phyloP scores from a whole-genome alignment of 2,888 invertebrate species.

The Norana najaformis region DNA sequence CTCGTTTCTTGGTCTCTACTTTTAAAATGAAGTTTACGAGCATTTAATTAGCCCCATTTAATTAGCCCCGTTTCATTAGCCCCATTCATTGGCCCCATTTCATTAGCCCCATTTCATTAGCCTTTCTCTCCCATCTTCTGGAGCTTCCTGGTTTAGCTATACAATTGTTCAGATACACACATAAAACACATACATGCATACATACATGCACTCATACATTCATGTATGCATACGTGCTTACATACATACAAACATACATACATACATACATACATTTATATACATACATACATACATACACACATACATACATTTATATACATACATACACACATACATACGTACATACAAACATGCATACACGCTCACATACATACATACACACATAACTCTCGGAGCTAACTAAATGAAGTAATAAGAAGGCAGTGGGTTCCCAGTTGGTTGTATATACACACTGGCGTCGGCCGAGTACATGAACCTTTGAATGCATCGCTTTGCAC shows the following conservation, averaged over 20 bases:
- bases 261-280: not conserved
- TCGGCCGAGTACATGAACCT: not conserved
- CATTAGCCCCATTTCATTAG: not conserved
- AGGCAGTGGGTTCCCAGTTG: not conserved
- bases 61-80: not conserved
- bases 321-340: conserved; percentile 15
- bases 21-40: not conserved
- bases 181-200: not conserved
- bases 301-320: not conserved
- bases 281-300: not conserved
- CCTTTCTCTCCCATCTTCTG: not conserved
- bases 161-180: not conserved
- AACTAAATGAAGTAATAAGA: not conserved
- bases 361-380: not conserved
- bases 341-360: not conserved
- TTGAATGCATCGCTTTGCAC: not conserved
- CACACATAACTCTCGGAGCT: not conserved
- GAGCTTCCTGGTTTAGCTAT: not conserved
- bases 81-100: not conserved
- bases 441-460: not conserved
- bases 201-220: not conserved
- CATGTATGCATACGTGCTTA: not conserved
- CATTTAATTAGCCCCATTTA: not conserved
- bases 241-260: no score
- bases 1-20: not conserved